Evolutionary conservation across 2,797 vertebrate genomes (phyloP), one percentile per base, ranked within the genome.

Genomic region (Spinus olivaceus): DNA sequence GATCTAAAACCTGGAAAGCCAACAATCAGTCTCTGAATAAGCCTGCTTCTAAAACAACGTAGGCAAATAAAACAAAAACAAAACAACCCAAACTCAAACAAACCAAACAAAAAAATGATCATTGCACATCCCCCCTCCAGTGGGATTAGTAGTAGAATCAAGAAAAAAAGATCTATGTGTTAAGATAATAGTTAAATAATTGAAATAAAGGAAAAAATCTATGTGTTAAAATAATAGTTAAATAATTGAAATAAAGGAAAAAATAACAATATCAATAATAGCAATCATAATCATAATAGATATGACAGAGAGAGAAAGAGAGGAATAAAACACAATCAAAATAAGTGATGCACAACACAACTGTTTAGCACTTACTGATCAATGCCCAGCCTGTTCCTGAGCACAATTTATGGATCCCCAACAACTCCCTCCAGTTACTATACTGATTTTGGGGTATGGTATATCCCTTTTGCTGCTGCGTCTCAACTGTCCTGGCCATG

Each of bases 131-230:
- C 13, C 15, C 6, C 3, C 27, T 42, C 23, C 15, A 37, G 16
- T 10, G 9, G 9, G 14, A 12, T 33, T 10, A 14, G 5, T 33
- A 63, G 41, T 22, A 35, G 11, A 70, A 70, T 47, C 0, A 0
- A 12, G 24, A 33, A 77, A 53, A 47, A 47, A 61, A 17, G 16
- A n/a, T 39, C 4, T 30, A 4, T 25, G 10, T 66, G n/a, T 47
- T 77, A 27, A 30, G 27, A 30, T 60, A 56, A 24, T 50, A 79
- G 10, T 14, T 42, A 50, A 50, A 50, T 28, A 86, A 57, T 8
- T 50, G 9, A 57, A 65, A 71, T n/a, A 65, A 23, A 37, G 13
- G 12, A 37, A 64, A 57, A 49, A 37, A 35, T 3, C 4, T 30
- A 4, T 25, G 10, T 66, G n/a, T 47, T 77, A 27, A 30, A 19